phyloP scores from a whole-genome alignment of 2,888 invertebrate genomes.

The Lithophane socia region DNA sequence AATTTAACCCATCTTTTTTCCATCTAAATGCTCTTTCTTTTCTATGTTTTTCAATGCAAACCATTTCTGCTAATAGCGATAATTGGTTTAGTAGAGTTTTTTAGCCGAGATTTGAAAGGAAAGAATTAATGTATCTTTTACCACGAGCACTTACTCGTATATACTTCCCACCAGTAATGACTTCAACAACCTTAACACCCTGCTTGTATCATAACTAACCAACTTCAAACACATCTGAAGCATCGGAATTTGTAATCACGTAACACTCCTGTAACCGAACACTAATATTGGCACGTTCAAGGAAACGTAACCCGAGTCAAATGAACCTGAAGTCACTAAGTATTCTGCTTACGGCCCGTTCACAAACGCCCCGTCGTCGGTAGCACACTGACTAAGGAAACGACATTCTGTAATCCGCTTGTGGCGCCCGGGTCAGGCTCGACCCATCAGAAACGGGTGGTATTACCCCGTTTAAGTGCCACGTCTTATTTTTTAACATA shows the following conservation, averaged over 20 bases:
- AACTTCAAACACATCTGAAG: slow-evolving; percentile 27
- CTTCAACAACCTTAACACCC: not conserved
- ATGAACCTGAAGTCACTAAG: slow-evolving; percentile 58
- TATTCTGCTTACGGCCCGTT: slow-evolving; percentile 68
- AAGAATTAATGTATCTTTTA: too few species aligned
- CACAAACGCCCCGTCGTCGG: slow-evolving; percentile 70
- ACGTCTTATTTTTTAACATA: slow-evolving; percentile 47
- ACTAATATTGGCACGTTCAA: slow-evolving; percentile 57
- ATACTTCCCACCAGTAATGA: not conserved
- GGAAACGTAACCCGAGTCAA: slow-evolving; percentile 56
- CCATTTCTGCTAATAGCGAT: slow-evolving; percentile 51
- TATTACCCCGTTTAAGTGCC: slow-evolving; percentile 52
- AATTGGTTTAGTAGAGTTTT: slow-evolving; percentile 39
- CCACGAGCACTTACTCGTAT: too few species aligned
- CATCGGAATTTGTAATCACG: slow-evolving; percentile 46
- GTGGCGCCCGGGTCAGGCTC: slow-evolving; percentile 72
- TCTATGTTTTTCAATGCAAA: slow-evolving; percentile 43
- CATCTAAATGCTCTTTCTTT: slow-evolving; percentile 55
- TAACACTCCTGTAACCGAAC: slow-evolving; percentile 45
- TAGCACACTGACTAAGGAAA: slow-evolving; percentile 55
- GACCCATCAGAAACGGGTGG: slow-evolving; percentile 61
- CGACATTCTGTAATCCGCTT: slow-evolving; percentile 77
- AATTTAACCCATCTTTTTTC: slow-evolving; percentile 57
- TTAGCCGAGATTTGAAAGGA: too few species aligned
- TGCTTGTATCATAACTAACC: slow-evolving; percentile 17